phyloP scores from a whole-genome alignment of 2,888 invertebrate genomes.

The Brenthis ino region DNA sequence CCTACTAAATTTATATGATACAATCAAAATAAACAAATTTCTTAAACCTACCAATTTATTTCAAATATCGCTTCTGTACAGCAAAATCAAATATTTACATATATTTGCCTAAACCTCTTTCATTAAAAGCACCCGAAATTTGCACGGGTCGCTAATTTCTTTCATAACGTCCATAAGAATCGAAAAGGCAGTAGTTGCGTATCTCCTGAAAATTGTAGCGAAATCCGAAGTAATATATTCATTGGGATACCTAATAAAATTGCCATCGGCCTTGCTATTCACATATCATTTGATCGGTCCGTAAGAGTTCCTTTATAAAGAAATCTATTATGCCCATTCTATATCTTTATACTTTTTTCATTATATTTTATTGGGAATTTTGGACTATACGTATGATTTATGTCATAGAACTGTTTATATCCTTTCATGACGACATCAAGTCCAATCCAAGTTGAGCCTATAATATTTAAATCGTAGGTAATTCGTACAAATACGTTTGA shows the following conservation, averaged over 20 bases:
- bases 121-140: background rate
- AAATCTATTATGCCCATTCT: conserved; percentile 30
- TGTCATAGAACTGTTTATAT: background rate
- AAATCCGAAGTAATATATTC: conserved; percentile 41
- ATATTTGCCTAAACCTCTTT: background rate
- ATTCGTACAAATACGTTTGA: no score
- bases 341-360: conserved; percentile 15
- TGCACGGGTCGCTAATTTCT: conserved; percentile 10
- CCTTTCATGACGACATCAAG: background rate
- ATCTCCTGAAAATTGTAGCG: conserved; percentile 18
- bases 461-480: no score
- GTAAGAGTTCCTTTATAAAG: conserved; percentile 27
- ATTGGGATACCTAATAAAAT: conserved; percentile 43
- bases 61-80: no score
- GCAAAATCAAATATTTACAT: no score
- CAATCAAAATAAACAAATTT: no score
- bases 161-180: conserved; percentile 1
- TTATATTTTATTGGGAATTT: conserved; percentile 21
- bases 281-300: conserved; percentile 33
- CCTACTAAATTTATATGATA: no score
- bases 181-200: conserved; percentile 1
- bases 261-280: conserved; percentile 37
- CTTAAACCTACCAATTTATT: no score
- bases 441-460: no score
- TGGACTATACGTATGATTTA: conserved; percentile 2